Evolutionary conservation across 2,797 vertebrate genomes (phyloP), one percentile per base, ranked within the genome.

Genomic region (Cossypha dichroa): DNA sequence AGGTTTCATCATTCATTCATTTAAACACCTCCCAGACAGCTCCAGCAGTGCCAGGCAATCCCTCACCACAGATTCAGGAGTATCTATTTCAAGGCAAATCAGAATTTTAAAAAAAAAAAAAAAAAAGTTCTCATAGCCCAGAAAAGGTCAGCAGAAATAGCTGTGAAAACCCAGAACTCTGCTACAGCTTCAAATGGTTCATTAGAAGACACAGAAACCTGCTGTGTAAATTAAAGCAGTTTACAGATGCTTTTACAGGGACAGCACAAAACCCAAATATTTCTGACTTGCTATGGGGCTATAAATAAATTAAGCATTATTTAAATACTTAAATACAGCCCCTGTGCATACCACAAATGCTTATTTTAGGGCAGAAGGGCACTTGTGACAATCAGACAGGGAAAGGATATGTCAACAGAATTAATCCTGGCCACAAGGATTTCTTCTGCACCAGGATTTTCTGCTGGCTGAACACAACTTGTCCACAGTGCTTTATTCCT

Each of bases 261-360:
- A 25, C 46, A 69, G 31, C 12, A 91, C 3, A 20, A 85, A 91
- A 46, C 29, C 28, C 43, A 74, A 70, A 63, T 73, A 80, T 29
- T 79, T 66, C 52, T 94, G 60, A 51, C n/a, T 80, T 46, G 25
- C 55, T 66, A 33, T 3, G 17, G 29, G 33, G 43, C 41, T 94
- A 69, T 72, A 94, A 74, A 72, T 85, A 90, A 68, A 88, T 55
- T 26, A 59, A 55, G 23, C 52, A 29, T 77, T 41, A 93, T 51
- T 91, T 56, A 51, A 75, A 80, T 56, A 75, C 67, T 85, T 82
- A 31, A 63, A 63, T 3, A 25, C 56, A 85, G 49, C 13, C 68
- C 54, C 74, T 40, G 52, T 11, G 8, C 80, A 78, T 59, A 72
- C 26, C 88, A 91, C 20, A 73, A 45, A 68, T 76, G 40, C 26